These are phyloP conservation scores for Pygoscelis adeliae DNA, from an alignment of 2,113 vertebrate species.

Conservation along the genomic window DNA sequence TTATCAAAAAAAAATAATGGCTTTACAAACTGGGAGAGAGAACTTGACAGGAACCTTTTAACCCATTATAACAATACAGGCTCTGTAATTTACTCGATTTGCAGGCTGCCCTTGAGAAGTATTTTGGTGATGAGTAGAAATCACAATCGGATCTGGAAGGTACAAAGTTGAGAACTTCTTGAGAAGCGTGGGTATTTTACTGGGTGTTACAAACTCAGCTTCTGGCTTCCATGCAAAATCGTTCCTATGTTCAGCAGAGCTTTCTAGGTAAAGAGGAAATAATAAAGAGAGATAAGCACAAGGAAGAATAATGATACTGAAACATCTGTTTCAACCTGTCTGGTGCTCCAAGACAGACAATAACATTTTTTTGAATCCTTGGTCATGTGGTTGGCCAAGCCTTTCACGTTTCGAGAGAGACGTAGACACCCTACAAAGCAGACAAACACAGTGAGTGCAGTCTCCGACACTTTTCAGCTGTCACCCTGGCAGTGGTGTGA, in stretches of 20 bases:
- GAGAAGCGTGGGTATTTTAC: neutral
- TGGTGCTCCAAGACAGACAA: neutral
- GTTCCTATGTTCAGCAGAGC: neutral
- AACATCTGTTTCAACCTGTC: neutral
- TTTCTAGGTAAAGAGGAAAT: conserved; percentile 15
- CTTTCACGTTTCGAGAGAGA: neutral
- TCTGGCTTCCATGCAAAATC: neutral
- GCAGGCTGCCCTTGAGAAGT: neutral
- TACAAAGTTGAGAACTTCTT: neutral
- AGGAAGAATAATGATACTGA: neutral
- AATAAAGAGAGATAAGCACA: neutral
- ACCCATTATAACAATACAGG: neutral
- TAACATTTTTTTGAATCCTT: neutral
- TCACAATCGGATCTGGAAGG: neutral
- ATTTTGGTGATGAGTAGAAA: neutral
- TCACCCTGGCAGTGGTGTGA: neutral
- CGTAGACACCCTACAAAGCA: neutral
- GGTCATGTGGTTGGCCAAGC: neutral
- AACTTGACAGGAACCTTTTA: neutral
- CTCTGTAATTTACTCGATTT: neutral
- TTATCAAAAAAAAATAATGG: neutral
- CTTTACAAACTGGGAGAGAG: neutral
- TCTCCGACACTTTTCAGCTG: neutral
- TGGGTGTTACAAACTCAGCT: neutral
- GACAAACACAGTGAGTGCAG: accelerated